phyloP scores from a whole-genome alignment of 1,140 invertebrate genomes.

The Augochlora pura region DNA sequence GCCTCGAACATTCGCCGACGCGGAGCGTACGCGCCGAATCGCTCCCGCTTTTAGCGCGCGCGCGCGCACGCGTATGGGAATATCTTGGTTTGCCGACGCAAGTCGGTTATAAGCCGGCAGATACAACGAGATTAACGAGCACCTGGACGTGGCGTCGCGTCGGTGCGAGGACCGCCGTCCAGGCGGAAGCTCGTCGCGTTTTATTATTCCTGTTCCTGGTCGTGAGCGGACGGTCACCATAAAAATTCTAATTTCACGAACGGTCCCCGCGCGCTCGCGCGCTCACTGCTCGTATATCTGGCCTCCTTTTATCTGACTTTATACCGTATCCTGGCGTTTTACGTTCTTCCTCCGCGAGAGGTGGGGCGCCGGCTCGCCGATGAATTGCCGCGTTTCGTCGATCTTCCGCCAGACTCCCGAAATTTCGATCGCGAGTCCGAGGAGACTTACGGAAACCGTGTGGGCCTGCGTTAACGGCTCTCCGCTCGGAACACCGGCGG shows the following conservation, averaged over 20 bases:
- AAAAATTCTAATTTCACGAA: conserved; percentile 58
- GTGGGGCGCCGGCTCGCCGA: too few relatives aligned
- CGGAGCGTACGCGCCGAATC: too few relatives aligned
- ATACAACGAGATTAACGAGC: conserved; percentile 50
- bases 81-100: too few relatives aligned
- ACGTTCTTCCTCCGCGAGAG: background rate
- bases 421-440: too few relatives aligned
- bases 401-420: too few relatives aligned
- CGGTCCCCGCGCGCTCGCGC: conserved; percentile 8
- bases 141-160: conserved; percentile 36
- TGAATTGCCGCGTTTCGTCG: too few relatives aligned
- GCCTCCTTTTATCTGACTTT: conserved; percentile 37
- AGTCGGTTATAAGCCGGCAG: background rate
- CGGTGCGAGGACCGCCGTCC: conserved; percentile 9
- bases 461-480: background rate
- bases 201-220: conserved; percentile 28
- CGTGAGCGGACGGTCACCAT: conserved; percentile 31
- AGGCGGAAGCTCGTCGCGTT: conserved; percentile 36
- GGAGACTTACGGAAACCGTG: too few relatives aligned
- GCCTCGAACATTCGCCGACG: too few relatives aligned
- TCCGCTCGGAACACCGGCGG: conserved; percentile 1
- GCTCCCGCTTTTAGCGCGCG: too few relatives aligned
- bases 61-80: too few relatives aligned
- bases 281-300: conserved; percentile 31
- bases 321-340: conserved; percentile 23